phyloP scores from a whole-genome alignment of 2,113 vertebrate species.

The Apodemus sylvaticus region DNA sequence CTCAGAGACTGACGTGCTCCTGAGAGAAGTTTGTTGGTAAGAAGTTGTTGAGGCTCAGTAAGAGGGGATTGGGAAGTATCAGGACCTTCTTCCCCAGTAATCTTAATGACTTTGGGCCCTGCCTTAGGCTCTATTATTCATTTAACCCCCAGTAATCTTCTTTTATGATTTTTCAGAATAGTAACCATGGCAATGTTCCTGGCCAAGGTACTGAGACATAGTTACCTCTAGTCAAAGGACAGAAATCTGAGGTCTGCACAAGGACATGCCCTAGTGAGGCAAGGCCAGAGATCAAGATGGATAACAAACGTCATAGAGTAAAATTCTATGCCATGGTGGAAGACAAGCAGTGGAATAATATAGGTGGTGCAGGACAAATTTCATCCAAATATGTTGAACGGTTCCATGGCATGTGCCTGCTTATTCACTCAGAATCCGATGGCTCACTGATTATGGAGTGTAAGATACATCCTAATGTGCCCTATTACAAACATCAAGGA shows the following conservation, averaged over 20 bases:
- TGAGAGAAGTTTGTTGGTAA: too few relatives aligned
- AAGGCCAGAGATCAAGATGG: constrained; percentile 80
- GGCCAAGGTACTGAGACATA: neutral
- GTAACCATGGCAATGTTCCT: neutral
- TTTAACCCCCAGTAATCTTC: neutral
- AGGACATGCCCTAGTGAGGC: rapidly evolving
- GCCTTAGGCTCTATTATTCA: neutral
- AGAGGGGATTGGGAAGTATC: neutral
- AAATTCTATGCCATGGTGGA: constrained; percentile 92
- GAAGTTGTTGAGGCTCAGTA: neutral
- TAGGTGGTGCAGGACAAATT: constrained; percentile 91
- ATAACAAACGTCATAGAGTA: constrained; percentile 87
- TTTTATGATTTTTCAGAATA: neutral
- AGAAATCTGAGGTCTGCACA: rapidly evolving
- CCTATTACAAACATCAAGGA: too few relatives aligned
- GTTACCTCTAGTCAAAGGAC: neutral
- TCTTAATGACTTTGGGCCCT: constrained; percentile 52
- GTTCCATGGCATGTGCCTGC: too few relatives aligned
- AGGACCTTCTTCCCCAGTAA: neutral
- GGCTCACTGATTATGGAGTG: too few relatives aligned
- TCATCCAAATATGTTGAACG: constrained; percentile 89
- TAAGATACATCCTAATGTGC: too few relatives aligned
- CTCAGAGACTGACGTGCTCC: too few relatives aligned
- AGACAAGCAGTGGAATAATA: constrained; percentile 91
- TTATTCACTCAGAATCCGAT: too few relatives aligned